Base-by-base conservation (phyloP, 2,888 invertebrate species). In the Ceriagrion tenellum region DNA sequence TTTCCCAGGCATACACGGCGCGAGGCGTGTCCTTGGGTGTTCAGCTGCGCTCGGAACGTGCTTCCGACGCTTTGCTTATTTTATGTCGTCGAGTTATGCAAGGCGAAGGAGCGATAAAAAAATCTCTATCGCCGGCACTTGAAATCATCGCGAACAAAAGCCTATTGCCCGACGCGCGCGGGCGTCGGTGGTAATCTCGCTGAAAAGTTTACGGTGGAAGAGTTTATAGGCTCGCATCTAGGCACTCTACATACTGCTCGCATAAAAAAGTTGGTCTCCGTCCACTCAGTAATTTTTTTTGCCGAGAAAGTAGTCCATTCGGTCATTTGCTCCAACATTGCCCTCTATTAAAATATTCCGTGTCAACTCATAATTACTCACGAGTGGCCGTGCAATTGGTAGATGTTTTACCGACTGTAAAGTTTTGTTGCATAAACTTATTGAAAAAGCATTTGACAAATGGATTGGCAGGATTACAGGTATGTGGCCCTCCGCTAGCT, bases 21-120 rank as follows among this genome's bases (percentile, higher is more conserved):
- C n/a, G n/a, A 47, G 47, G 47, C 8, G 2, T n/a, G 69, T 12
- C 26, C 69, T 69, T 69, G 47, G 69, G 69, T 69, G 69, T n/a
- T 69, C 69, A 69, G 69, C 69, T 69, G 69, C 69, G 69, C 69
- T n/a, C 26, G 69, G n/a, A 69, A 69, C 69, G 23, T 69, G 69
- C 69, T 69, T 69, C 23, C 4, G 69, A 47, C n/a, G 26, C 69
- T 69, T 69, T 12, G 26, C 69, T 69, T 69, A 69, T 69, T 69
- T 69, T 69, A n/a, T 69, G 4, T 69, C 69, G 69, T 12, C 69
- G 69, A 69, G 69, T n/a, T 69, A n/a, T 69, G 69, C 69, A 2
- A 2, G 8, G 47, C n/a, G 69, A n/a, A 69, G 23, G 69, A 69
- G 69, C 26, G 69, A 69, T 69, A 69, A 69, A n/a, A 69, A 69